These are phyloP conservation scores for Caenorhabditis sulstoni DNA, from an alignment of 2,888 invertebrate species.

Conservation along the genomic window DNA sequence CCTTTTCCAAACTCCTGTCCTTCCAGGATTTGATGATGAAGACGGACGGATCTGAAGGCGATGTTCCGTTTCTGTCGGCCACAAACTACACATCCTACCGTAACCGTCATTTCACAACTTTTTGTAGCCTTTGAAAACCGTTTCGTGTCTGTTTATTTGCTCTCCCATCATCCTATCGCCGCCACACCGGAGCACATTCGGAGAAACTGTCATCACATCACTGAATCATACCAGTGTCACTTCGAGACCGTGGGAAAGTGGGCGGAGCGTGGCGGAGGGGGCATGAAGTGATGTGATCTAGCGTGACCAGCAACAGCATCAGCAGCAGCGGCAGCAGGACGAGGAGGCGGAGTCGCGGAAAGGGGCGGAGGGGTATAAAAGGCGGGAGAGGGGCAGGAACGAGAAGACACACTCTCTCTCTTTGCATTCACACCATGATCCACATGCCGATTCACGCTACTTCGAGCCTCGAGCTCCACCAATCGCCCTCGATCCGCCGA, in stretches of 20 bases:
- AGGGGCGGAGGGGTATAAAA: constrained; percentile 30
- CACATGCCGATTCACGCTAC: constrained; percentile 53
- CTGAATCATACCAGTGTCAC: constrained; percentile 50
- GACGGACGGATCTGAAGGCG: neutral
- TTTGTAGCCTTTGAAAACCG: constrained; percentile 23
- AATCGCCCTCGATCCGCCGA: constrained; percentile 28
- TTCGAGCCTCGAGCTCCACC: constrained; percentile 51
- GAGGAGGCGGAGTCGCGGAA: constrained; percentile 29
- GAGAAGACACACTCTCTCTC: constrained; percentile 33
- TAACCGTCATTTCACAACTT: constrained; percentile 26
- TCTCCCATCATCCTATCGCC: constrained; percentile 28
- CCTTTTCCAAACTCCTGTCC: too few relatives aligned
- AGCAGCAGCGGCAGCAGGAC: constrained; percentile 18
- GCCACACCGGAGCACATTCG: constrained; percentile 26
- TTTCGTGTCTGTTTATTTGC: constrained; percentile 43
- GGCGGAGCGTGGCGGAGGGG: constrained; percentile 25
- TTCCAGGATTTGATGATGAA: too few relatives aligned
- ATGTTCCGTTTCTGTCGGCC: constrained; percentile 3
- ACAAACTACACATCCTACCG: neutral
- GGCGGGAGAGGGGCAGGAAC: constrained; percentile 4
- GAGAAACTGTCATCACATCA: constrained; percentile 45
- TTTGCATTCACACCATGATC: constrained; percentile 30
- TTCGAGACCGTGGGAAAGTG: constrained; percentile 46
- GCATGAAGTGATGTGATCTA: constrained; percentile 44
- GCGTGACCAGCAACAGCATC: constrained; percentile 39